Evolutionary conservation across 2,888 invertebrate genomes (phyloP).

Genomic region (Melitaea athalia): DNA sequence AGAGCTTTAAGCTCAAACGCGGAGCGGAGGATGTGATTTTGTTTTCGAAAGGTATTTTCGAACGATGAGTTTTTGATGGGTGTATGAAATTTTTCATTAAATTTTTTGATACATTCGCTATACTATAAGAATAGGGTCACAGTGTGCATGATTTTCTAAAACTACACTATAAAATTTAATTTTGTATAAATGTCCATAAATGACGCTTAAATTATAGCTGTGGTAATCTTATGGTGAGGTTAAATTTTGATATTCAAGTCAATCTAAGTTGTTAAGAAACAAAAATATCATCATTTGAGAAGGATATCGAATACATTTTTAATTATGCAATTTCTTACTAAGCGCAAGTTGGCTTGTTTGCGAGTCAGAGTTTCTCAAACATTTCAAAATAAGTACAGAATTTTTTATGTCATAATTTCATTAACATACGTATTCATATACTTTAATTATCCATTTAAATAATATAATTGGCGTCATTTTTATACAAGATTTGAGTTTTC

Average conservation of each 20-base stretch:
- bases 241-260: background rate
- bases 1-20: constrained; percentile 16
- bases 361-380: constrained; percentile 21
- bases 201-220: too few relatives aligned
- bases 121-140: too few relatives aligned
- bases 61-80: background rate
- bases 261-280: constrained; percentile 13
- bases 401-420: constrained; percentile 6
- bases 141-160: too few relatives aligned
- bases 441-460: too few relatives aligned
- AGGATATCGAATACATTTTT: constrained; percentile 23
- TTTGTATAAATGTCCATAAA: too few relatives aligned
- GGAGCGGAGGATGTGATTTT: constrained; percentile 1
- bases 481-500: too few relatives aligned
- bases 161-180: too few relatives aligned
- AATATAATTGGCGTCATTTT: too few relatives aligned
- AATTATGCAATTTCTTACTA: constrained; percentile 26
- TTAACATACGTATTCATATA: background rate
- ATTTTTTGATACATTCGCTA: background rate
- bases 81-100: background rate
- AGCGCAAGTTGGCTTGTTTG: constrained; percentile 30
- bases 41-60: constrained; percentile 4
- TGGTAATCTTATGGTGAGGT: too few relatives aligned
- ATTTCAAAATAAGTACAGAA: background rate
- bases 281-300: constrained; percentile 24